These are phyloP conservation scores for Brachypterus glaber DNA, from an alignment of 2,888 invertebrate genomes.

Conservation along the genomic window DNA sequence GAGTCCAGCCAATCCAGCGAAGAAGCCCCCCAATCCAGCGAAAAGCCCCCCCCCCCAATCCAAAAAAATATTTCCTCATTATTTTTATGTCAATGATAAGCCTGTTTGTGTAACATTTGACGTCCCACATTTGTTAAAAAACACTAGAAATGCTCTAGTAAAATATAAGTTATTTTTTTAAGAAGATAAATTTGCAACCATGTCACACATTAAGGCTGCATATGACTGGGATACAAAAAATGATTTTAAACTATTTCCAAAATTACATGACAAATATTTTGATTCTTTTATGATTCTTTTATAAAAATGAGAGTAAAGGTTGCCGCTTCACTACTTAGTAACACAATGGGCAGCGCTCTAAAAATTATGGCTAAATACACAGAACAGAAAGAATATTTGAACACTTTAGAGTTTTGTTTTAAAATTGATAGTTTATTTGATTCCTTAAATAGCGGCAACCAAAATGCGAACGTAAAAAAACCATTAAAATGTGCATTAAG, in stretches of 20 bases:
- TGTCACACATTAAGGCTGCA: conserved; percentile 7
- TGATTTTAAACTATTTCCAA: conserved; percentile 8
- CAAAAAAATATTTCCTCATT: no score
- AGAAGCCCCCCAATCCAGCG: no score
- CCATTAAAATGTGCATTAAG: conserved; percentile 12
- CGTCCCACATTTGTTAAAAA: conserved; percentile 13
- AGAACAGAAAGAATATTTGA: no score
- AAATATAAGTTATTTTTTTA: conserved; percentile 4
- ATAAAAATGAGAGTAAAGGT: conserved; percentile 15
- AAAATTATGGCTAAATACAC: no score
- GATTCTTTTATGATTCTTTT: conserved; percentile 11
- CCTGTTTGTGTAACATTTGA: no score
- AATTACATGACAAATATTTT: conserved; percentile 9
- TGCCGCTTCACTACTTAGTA: conserved; percentile 12
- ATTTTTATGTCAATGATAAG: no score
- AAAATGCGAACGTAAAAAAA: no score
- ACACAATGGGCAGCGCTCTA: conserved; percentile 13
- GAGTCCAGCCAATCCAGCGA: no score
- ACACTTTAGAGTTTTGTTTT: no score
- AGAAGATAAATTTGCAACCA: conserved; percentile 7
- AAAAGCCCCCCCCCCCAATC: no score
- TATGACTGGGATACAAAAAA: conserved; percentile 9
- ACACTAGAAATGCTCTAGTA: conserved; percentile 13
- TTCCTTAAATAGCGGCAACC: no score
- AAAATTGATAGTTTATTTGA: no score